Evolutionary conservation across 2,797 vertebrate species (phyloP).

Genomic region (Danio albolineatus): DNA sequence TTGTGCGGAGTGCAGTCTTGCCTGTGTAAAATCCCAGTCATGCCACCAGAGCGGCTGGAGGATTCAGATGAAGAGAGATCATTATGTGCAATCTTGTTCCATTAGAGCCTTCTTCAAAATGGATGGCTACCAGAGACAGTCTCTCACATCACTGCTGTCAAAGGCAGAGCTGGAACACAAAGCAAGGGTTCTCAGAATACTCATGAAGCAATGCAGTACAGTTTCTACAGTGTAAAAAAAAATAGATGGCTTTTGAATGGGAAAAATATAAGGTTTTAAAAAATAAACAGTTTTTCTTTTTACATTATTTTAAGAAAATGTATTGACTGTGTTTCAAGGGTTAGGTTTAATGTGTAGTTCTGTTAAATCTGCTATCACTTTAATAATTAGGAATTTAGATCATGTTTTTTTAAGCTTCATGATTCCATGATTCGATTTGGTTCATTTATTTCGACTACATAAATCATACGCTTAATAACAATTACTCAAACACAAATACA

Average conservation of each 20-base stretch:
- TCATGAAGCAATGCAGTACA: not conserved
- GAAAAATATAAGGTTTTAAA: not conserved
- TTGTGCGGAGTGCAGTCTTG: conserved; percentile 51
- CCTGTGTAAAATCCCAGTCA: conserved; percentile 45
- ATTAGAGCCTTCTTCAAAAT: conserved; percentile 53
- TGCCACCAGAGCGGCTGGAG: conserved; percentile 33
- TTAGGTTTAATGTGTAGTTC: not conserved
- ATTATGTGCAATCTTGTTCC: conserved; percentile 62
- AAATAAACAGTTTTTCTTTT: not conserved
- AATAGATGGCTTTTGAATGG: not conserved
- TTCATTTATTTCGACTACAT: too few relatives aligned
- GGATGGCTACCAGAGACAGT: conserved; percentile 33
- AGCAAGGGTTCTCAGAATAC: conserved; percentile 17
- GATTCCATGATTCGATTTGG: too few relatives aligned
- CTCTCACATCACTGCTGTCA: conserved; percentile 36
- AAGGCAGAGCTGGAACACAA: conserved; percentile 17
- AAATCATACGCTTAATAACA: too few relatives aligned
- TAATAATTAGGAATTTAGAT: not conserved
- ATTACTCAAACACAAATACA: too few relatives aligned
- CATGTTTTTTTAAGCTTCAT: too few relatives aligned
- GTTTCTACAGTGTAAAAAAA: not conserved
- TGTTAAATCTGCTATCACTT: not conserved
- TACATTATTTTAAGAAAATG: not conserved
- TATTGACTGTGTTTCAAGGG: not conserved
- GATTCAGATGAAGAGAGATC: conserved; percentile 59